These are phyloP conservation scores for Lacerta viridis DNA, from an alignment of 2,797 vertebrate genomes.

Conservation along the genomic window DNA sequence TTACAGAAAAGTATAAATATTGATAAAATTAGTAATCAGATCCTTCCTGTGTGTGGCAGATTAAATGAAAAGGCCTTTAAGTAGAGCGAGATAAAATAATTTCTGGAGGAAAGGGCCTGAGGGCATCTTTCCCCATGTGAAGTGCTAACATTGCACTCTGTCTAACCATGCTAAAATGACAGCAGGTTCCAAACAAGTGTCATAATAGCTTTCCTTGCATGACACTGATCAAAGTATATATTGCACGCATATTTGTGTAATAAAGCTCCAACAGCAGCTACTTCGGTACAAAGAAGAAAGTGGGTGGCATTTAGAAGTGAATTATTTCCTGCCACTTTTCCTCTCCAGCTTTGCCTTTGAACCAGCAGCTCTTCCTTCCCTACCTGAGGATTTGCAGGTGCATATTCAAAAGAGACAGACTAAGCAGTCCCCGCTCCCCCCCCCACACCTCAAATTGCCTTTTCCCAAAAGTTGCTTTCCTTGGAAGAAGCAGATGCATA, in stretches of 20 bases:
- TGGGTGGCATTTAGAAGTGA: background rate
- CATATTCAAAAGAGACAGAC: background rate
- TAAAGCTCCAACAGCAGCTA: too few relatives aligned
- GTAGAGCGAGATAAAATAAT: background rate
- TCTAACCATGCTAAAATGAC: background rate
- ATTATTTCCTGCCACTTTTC: background rate
- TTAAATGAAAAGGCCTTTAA: background rate
- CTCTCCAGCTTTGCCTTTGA: background rate
- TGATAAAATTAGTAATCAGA: background rate
- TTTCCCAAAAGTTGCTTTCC: background rate
- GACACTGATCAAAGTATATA: too few relatives aligned
- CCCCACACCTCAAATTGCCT: background rate
- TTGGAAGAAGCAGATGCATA: background rate
- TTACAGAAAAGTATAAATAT: background rate
- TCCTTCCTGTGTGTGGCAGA: background rate
- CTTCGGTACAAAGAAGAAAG: background rate
- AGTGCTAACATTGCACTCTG: background rate
- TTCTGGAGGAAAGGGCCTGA: background rate
- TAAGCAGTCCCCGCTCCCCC: background rate
- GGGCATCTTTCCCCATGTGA: background rate
- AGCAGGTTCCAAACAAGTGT: background rate
- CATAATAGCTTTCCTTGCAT: background rate
- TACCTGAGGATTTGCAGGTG: background rate
- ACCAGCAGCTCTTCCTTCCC: background rate
- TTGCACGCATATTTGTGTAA: background rate